Conservation (phyloP, 2,113 vertebrate genomes). For the Lamprologus sp. region DNA sequence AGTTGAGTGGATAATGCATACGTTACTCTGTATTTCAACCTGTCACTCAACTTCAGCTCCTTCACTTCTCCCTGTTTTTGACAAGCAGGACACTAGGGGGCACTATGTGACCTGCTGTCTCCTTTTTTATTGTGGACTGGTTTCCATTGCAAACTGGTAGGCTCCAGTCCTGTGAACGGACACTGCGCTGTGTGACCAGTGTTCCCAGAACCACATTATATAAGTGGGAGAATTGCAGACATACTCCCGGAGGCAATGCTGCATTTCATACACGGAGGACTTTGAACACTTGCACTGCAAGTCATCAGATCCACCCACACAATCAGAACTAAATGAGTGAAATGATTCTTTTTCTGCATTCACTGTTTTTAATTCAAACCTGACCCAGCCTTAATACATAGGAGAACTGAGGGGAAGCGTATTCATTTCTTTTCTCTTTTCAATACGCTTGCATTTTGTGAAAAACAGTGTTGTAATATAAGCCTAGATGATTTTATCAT, state of each 20-base stretch:
- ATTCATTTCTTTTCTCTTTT: neutral
- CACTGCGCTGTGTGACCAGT: conserved; percentile 14
- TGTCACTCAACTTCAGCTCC: neutral
- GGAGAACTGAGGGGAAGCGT: neutral
- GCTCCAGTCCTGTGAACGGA: neutral
- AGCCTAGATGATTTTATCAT: neutral
- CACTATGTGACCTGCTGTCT: conserved; percentile 47
- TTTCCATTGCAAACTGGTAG: neutral
- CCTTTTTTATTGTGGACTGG: neutral
- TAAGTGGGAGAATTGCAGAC: conserved; percentile 7
- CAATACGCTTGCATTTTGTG: neutral
- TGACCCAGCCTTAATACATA: neutral
- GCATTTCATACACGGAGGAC: conserved; percentile 11
- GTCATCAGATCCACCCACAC: conserved; percentile 34
- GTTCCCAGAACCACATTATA: neutral
- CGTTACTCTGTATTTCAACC: neutral
- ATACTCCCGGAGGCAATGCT: conserved; percentile 6
- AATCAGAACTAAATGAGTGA: conserved; percentile 24
- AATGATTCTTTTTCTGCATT: conserved; percentile 2
- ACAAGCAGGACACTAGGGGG: conserved; percentile 55
- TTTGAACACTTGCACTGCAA: conserved; percentile 3
- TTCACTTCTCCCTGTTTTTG: neutral
- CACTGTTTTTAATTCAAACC: neutral
- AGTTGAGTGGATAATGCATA: neutral
- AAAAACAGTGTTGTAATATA: neutral